Conservation (phyloP, 1,140 invertebrate species). For the Augochlora pura region DNA sequence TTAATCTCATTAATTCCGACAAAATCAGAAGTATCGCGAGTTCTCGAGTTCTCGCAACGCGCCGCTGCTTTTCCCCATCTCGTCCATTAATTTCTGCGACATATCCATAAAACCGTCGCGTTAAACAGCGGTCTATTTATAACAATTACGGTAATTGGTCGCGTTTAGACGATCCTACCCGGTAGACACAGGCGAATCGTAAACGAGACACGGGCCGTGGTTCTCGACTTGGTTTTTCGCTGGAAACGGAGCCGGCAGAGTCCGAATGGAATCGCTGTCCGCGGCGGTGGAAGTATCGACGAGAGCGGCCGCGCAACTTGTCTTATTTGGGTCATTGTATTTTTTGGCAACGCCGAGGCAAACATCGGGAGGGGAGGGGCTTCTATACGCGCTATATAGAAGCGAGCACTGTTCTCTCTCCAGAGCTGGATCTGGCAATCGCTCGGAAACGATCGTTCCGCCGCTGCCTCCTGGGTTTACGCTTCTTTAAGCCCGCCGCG, state of each 20-base stretch:
- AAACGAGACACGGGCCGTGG: no score
- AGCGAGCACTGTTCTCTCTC: constrained; percentile 39
- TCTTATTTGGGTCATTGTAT: constrained; percentile 53
- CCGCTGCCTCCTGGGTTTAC: constrained; percentile 32
- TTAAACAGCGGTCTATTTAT: no score
- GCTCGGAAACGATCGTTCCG: constrained; percentile 46
- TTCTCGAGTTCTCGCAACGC: no score
- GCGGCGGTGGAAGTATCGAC: constrained; percentile 16
- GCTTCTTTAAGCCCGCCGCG: constrained; percentile 39
- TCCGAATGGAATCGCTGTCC: not conserved
- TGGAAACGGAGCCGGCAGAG: constrained; percentile 11
- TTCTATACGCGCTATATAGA: constrained; percentile 29
- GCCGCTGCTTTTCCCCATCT: no score
- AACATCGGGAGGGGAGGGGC: constrained; percentile 33
- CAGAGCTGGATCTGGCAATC: constrained; percentile 43
- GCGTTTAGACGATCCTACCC: no score
- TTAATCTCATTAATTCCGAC: no score
- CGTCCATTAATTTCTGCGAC: no score
- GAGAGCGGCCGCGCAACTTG: constrained; percentile 27
- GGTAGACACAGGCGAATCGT: no score
- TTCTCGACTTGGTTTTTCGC: not conserved
- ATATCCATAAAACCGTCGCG: no score
- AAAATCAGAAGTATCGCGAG: no score
- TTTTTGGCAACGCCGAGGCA: constrained; percentile 45
- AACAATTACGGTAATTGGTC: no score